A percentile compares a stretch with the other conserved stretches of the same genome.
Evolutionary conservation across 2,797 vertebrate species (phyloP).

Genomic region (Prunella strophiata): DNA sequence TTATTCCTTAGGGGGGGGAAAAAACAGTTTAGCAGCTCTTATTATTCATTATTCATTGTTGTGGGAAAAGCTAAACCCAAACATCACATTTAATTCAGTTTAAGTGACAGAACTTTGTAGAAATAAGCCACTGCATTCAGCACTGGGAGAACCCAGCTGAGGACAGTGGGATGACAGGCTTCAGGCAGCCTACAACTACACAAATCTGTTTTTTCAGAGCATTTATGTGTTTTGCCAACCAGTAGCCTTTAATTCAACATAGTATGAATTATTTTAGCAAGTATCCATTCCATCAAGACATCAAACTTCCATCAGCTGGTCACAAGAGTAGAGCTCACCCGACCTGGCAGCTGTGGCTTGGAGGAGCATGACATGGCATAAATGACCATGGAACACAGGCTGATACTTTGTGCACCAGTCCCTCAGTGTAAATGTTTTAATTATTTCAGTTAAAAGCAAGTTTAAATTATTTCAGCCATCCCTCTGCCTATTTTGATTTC

Average conservation of each 20-base stretch:
- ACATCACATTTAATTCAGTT: not conserved
- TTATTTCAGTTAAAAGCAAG: not conserved
- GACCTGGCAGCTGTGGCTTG: not conserved
- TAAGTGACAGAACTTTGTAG: not conserved
- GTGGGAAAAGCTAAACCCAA: not conserved
- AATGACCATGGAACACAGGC: not conserved
- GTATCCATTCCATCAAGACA: not conserved
- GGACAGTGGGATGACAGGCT: fast-evolving
- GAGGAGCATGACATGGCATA: not conserved
- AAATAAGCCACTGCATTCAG: not conserved
- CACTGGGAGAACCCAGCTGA: not conserved
- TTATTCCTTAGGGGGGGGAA: fast-evolving
- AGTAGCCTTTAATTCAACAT: not conserved
- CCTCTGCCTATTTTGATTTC: not conserved
- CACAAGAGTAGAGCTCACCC: not conserved
- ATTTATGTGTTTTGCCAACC: not conserved
- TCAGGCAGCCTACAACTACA: not conserved
- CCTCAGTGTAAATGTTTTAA: not conserved
- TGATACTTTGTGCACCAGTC: too few relatives aligned
- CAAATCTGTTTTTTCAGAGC: not conserved
- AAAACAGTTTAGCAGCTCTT: not conserved
- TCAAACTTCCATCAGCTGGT: not conserved
- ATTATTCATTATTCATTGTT: not conserved
- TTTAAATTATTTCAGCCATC: not conserved
- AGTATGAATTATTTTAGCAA: not conserved